These are phyloP conservation scores for Sipha flava DNA, from an alignment of 1,140 invertebrate genomes.

Conservation along the genomic window DNA sequence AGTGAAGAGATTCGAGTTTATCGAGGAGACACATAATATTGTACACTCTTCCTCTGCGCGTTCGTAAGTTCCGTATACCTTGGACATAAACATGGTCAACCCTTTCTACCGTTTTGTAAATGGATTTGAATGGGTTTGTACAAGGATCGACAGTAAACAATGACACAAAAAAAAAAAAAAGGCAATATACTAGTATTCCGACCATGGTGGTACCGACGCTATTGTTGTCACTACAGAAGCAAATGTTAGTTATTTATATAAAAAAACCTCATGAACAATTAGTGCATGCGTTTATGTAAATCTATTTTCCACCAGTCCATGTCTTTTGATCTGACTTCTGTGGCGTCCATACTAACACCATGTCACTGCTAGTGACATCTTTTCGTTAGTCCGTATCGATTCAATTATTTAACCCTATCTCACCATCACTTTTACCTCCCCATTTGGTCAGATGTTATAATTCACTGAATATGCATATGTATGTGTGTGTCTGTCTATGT, in stretches of 20 bases:
- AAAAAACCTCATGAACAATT: neutral
- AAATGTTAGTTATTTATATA: too few relatives aligned
- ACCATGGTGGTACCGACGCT: too few relatives aligned
- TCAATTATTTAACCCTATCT: slow-evolving; percentile 4
- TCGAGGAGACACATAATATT: neutral
- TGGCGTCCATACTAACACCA: neutral
- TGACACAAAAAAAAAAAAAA: too few relatives aligned
- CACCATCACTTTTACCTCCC: neutral
- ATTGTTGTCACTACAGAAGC: too few relatives aligned
- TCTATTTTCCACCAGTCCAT: neutral
- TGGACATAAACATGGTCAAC: neutral
- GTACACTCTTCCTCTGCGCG: too few relatives aligned
- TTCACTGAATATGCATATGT: neutral
- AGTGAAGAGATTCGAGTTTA: neutral
- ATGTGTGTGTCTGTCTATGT: neutral
- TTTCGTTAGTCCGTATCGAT: slow-evolving; percentile 5
- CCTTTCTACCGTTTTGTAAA: neutral
- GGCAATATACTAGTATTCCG: too few relatives aligned
- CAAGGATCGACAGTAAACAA: neutral
- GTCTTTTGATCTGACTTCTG: neutral
- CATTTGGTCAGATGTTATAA: slow-evolving; percentile 16
- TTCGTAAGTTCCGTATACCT: neutral
- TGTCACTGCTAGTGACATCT: neutral
- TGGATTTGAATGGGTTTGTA: too few relatives aligned
- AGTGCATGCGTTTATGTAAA: neutral